These are phyloP conservation scores for Andrena camellia DNA, from an alignment of 2,888 invertebrate genomes.

Conservation along the genomic window DNA sequence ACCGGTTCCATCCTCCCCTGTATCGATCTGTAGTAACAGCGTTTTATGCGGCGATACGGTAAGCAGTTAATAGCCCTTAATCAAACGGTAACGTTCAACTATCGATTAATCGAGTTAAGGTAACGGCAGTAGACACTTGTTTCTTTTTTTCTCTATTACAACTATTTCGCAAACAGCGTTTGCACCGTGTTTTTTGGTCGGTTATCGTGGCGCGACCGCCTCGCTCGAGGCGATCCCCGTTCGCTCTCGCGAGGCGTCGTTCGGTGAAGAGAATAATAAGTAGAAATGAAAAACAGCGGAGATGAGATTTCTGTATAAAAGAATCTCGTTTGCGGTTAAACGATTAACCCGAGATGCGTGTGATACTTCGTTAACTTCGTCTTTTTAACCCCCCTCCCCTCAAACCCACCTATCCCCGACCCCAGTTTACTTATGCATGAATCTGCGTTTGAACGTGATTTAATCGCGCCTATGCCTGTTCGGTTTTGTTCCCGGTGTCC, in stretches of 20 bases:
- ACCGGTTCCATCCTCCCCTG: conserved; percentile 49
- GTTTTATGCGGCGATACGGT: conserved; percentile 47
- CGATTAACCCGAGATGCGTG: conserved; percentile 17
- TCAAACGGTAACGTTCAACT: conserved; percentile 63
- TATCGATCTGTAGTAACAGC: conserved; percentile 58
- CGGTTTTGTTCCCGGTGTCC: conserved; percentile 13
- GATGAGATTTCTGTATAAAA: conserved; percentile 12
- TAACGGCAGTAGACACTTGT: conserved; percentile 55
- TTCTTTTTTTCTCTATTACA: conserved; percentile 42
- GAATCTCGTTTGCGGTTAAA: conserved; percentile 16
- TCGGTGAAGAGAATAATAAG: not conserved
- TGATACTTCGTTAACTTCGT: not conserved
- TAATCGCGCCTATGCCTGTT: conserved; percentile 13
- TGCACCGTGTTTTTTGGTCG: conserved; percentile 39
- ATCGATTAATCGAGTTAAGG: conserved; percentile 51
- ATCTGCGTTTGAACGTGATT: not conserved
- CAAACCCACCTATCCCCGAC: not conserved
- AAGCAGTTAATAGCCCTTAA: conserved; percentile 50
- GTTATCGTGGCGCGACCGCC: not conserved
- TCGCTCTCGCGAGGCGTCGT: conserved; percentile 2
- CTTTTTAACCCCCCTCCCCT: not conserved
- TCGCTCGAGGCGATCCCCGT: not conserved
- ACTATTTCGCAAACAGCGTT: conserved; percentile 45
- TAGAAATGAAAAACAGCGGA: conserved; percentile 7
- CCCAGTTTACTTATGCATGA: not conserved